Conservation (phyloP, 2,888 invertebrate species). For the Unio delphinus region DNA sequence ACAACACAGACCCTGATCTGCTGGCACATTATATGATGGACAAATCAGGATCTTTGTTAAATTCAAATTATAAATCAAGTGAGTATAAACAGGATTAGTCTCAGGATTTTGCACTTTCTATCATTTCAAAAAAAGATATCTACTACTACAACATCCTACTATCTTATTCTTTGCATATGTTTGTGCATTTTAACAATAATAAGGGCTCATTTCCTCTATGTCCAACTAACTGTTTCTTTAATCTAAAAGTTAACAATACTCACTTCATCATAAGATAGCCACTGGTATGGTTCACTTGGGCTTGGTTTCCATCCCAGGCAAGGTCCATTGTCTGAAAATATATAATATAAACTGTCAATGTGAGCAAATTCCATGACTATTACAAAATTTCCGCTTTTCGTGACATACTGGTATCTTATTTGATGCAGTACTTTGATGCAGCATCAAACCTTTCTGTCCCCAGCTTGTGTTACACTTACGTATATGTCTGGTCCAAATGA, state of each 20-base stretch:
- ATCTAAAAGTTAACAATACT: conserved; percentile 16
- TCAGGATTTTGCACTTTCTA: too few relatives aligned
- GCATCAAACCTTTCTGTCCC: too few relatives aligned
- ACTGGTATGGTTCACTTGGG: conserved; percentile 87
- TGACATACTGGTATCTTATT: conserved; percentile 1
- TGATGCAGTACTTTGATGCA: neutral
- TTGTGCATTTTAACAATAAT: too few relatives aligned
- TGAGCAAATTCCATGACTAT: neutral
- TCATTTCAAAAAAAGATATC: too few relatives aligned
- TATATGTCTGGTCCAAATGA: neutral
- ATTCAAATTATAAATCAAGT: too few relatives aligned
- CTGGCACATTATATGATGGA: too few relatives aligned
- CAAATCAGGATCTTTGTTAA: too few relatives aligned
- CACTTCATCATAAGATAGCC: conserved; percentile 93
- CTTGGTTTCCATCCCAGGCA: conserved; percentile 93
- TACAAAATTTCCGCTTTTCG: conserved; percentile 21
- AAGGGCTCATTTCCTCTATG: too few relatives aligned
- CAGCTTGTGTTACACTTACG: neutral
- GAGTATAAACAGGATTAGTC: too few relatives aligned
- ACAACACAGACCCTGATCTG: too few relatives aligned
- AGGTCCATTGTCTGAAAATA: conserved; percentile 69
- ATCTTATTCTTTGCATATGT: too few relatives aligned
- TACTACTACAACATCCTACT: too few relatives aligned
- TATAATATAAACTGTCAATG: conserved; percentile 20
- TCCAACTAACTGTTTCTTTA: neutral